Conservation (phyloP, 2,113 vertebrate genomes). For the Rafetus swinhoei region DNA sequence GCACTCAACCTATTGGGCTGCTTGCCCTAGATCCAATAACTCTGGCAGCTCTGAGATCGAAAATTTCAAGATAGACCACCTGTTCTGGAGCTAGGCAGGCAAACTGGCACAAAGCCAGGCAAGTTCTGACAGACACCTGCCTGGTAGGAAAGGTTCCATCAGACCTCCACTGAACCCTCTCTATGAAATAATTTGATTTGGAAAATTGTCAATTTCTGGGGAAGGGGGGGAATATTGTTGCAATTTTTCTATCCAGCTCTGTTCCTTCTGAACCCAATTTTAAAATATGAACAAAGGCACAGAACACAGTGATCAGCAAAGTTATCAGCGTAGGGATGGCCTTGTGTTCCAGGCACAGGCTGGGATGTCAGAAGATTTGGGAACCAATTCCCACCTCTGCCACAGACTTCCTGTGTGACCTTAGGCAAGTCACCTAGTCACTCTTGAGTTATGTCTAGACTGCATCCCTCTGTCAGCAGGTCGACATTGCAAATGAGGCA, state of each 20-base stretch:
- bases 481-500: too few relatives aligned
- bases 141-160: not conserved
- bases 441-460: too few relatives aligned
- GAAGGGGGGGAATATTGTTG: not conserved
- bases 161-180: not conserved
- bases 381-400: not conserved
- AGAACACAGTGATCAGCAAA: not conserved
- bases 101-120: not conserved
- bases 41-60: not conserved
- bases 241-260: not conserved
- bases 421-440: not conserved
- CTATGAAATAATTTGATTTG: not conserved
- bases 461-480: too few relatives aligned
- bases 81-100: not conserved
- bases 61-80: not conserved
- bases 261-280: not conserved
- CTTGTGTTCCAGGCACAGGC: not conserved
- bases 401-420: fast-evolving
- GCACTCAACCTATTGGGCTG: not conserved
- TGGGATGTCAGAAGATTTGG: not conserved
- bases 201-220: not conserved
- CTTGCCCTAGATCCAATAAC: not conserved
- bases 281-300: not conserved
- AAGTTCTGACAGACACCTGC: not conserved
- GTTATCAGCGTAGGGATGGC: not conserved